Evolutionary conservation across 1,140 invertebrate species (phyloP).

Genomic region (Conus betulinus): DNA sequence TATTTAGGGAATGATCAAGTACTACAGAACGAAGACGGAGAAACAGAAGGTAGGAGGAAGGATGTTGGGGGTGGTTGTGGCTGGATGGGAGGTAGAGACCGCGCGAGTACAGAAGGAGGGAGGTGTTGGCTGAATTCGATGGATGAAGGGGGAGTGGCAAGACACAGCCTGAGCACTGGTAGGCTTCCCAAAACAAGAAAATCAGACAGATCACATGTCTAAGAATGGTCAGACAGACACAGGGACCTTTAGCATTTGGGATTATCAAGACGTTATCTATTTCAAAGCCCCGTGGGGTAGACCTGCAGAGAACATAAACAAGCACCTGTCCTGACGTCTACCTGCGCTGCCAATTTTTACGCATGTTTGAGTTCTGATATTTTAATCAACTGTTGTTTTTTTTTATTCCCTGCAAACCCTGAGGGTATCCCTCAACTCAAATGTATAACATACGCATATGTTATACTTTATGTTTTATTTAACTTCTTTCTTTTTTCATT

Average conservation of each 20-base stretch:
- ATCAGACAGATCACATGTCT: background rate
- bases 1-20: background rate
- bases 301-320: constrained; percentile 20
- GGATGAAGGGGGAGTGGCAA: background rate
- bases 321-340: constrained; percentile 23
- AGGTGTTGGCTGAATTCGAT: background rate
- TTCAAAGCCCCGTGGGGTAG: constrained; percentile 7
- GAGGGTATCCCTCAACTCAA: background rate
- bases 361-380: background rate
- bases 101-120: background rate
- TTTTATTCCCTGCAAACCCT: background rate
- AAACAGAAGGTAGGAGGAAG: background rate
- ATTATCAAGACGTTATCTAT: constrained; percentile 11
- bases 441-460: background rate
- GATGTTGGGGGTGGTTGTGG: background rate
- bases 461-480: background rate
- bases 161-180: background rate
- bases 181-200: background rate
- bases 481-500: background rate
- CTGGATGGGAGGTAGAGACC: background rate
- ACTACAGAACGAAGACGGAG: background rate
- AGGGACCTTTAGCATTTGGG: background rate
- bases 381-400: background rate
- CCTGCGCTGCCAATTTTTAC: constrained; percentile 20
- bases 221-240: constrained; percentile 8